Percentiles rank a stretch among this genome's conserved stretches.
These are phyloP conservation scores for Gari tellinella DNA, from an alignment of 2,888 invertebrate species.

Conservation along the genomic window DNA sequence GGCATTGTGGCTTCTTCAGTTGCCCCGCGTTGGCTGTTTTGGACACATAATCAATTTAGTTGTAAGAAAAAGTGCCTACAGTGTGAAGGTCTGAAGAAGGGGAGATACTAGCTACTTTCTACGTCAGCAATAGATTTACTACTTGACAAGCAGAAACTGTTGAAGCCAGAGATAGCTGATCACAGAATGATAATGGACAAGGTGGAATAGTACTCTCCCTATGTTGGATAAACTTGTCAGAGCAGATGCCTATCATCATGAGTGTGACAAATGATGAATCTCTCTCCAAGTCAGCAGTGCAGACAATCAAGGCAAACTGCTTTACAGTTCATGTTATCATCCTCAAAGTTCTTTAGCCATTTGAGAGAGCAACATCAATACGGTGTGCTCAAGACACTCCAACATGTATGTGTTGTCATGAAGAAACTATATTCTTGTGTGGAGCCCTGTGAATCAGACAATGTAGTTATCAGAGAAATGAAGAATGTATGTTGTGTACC, in stretches of 20 bases:
- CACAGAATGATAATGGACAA: conserved; percentile 39
- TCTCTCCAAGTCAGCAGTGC: conserved; percentile 6
- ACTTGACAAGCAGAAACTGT: conserved; percentile 27
- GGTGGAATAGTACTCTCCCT: conserved; percentile 38
- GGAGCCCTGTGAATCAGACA: too few species aligned
- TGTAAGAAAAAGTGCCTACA: conserved; percentile 21
- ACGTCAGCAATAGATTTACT: conserved; percentile 27
- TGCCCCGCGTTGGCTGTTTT: conserved; percentile 33
- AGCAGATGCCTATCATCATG: conserved; percentile 30
- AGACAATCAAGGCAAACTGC: conserved; percentile 15
- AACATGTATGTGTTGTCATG: too few species aligned
- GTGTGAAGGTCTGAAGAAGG: conserved; percentile 15
- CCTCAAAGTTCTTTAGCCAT: too few species aligned
- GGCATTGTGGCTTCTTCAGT: conserved; percentile 30
- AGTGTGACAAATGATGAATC: conserved; percentile 22
- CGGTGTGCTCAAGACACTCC: too few species aligned
- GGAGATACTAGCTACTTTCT: conserved; percentile 29
- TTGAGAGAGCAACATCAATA: too few species aligned
- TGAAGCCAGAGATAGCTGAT: conserved; percentile 10
- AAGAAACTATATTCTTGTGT: too few species aligned
- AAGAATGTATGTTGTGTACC: too few species aligned
- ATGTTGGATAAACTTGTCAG: conserved; percentile 35
- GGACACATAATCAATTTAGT: conserved; percentile 36
- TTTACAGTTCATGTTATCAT: too few species aligned
- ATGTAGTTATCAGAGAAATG: too few species aligned